Conservation (phyloP, 2,888 invertebrate species). For the Stenurella melanura region DNA sequence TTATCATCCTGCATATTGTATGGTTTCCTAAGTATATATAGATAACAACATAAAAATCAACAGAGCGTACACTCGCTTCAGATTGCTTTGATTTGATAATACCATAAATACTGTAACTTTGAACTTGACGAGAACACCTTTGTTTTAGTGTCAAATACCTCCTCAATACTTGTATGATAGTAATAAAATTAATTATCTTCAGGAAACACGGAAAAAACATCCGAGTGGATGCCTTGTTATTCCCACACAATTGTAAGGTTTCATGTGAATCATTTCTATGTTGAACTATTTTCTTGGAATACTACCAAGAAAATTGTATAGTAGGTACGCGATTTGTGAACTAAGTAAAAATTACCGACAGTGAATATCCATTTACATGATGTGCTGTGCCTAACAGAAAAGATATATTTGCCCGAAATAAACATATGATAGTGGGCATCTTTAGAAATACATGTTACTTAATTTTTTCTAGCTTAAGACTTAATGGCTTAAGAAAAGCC, state of each 20-base stretch:
- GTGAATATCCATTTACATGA: too few species aligned
- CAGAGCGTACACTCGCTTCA: conserved; percentile 47
- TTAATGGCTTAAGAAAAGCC: too few species aligned
- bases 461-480: too few species aligned
- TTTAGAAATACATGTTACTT: too few species aligned
- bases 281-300: too few species aligned
- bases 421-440: too few species aligned
- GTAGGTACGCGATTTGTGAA: too few species aligned
- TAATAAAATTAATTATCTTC: not conserved
- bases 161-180: conserved; percentile 23
- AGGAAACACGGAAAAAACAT: conserved; percentile 9
- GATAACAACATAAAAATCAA: conserved; percentile 32
- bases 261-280: not conserved
- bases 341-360: too few species aligned
- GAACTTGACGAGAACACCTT: conserved; percentile 51
- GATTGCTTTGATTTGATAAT: conserved; percentile 41
- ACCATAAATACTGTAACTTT: conserved; percentile 49
- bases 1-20: not conserved
- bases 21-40: not conserved
- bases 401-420: too few species aligned
- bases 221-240: not conserved
- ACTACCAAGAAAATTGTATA: too few species aligned
- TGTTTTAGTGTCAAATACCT: conserved; percentile 54
- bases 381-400: too few species aligned
- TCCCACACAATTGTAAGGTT: not conserved